Base-by-base conservation (phyloP, 2,113 vertebrate species). In the Phoxinus phoxinus region DNA sequence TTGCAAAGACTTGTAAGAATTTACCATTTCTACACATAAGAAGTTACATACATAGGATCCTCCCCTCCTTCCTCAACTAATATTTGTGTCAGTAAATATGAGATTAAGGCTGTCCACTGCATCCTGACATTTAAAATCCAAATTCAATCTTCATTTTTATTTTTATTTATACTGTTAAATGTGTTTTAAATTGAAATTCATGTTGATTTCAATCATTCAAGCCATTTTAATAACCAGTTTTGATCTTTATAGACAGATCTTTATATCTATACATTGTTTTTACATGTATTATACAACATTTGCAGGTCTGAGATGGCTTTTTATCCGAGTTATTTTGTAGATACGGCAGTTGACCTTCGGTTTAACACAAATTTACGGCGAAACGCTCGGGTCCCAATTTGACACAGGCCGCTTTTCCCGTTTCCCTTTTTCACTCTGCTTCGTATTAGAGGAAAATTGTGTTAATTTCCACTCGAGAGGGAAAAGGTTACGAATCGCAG, bases 401-500 rank as follows among this genome's bases (percentile, higher is more conserved):
- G 30, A 51, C 58, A 83, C 30, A 3, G 21, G 12, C 32, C 0
- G 9, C 25, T 30, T 32, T 27, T 35, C 63, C 78, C n/a, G 65
- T 30, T 80, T 91, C 87, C 83, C 35, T 89, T 84, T 90, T 90
- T 84, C 84, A 89, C 89, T 89, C 91, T 84, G 85, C 82, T 84
- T 30, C 92, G 91, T 93, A 93, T 92, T 94, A 89, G 87, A 56
- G 81, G 90, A 90, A 93, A 93, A 93, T 92, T 86, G 93, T 90
- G 92, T 91, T 94, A 92, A 94, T 94, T 94, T 94, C 91, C 91
- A 93, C 82, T 93, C 92, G 91, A 90, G 90, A 84, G 91, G 91
- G 91, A 93, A 93, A 94, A 94, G 93, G 94, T 94, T 94, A 94
- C 92, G 92, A 94, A 93, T 94, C 93, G 91, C 94, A 90, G 92